These are phyloP conservation scores for Strigamia maritima DNA, from an alignment of 2,888 invertebrate species.

Conservation along the genomic window DNA sequence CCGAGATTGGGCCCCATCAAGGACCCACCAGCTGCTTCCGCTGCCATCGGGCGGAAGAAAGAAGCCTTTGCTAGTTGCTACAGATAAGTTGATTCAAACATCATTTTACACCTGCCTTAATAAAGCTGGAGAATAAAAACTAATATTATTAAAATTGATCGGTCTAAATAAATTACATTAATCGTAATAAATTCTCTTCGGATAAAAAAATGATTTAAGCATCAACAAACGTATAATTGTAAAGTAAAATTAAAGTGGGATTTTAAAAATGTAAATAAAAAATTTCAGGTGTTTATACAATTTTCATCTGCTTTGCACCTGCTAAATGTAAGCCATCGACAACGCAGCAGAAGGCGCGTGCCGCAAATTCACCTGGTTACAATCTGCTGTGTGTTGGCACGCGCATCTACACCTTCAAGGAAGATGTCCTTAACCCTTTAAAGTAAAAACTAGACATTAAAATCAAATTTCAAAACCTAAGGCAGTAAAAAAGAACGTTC, in stretches of 20 bases:
- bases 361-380: not conserved
- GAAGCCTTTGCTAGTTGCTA: slow-evolving; percentile 23
- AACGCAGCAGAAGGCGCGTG: not conserved
- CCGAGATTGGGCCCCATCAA: slow-evolving; percentile 24
- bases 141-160: not conserved
- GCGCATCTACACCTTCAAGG: not conserved
- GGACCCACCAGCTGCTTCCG: slow-evolving; percentile 24
- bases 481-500: not conserved
- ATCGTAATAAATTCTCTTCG: not conserved
- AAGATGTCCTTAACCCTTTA: slow-evolving; percentile 6
- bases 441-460: not conserved
- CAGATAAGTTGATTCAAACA: slow-evolving; percentile 18
- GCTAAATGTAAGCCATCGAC: not conserved
- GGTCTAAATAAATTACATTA: no score
- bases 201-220: not conserved
- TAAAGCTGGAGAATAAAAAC: not conserved
- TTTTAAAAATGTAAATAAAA: not conserved
- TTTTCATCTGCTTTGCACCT: slow-evolving; percentile 28
- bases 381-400: slow-evolving; percentile 24
- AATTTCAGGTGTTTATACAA: slow-evolving; percentile 7
- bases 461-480: not conserved
- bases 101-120: slow-evolving; percentile 22
- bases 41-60: slow-evolving; percentile 26
- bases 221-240: not conserved
- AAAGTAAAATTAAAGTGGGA: not conserved